phyloP scores from a whole-genome alignment of 2,113 vertebrate genomes.

The Proteles cristata region DNA sequence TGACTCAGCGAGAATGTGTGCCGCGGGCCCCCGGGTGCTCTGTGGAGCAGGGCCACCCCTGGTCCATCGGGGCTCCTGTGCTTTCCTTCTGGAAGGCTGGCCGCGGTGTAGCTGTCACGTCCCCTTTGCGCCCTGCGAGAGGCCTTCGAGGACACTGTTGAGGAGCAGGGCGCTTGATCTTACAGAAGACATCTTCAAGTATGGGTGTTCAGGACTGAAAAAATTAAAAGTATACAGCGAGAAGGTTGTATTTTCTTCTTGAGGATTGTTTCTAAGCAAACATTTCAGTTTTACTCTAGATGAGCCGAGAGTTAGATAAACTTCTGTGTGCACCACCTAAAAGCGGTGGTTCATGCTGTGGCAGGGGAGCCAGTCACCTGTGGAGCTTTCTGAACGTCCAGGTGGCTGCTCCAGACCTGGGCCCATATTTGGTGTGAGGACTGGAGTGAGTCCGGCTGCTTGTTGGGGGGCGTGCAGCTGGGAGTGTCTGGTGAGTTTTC shows the following conservation, averaged over 20 bases:
- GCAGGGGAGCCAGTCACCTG: background rate
- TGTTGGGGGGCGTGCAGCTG: no score
- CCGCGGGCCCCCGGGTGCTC: background rate
- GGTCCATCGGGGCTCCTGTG: background rate
- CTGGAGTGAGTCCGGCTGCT: background rate
- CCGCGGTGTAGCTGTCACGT: background rate
- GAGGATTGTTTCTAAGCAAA: background rate
- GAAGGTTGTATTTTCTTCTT: background rate
- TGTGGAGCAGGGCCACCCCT: background rate
- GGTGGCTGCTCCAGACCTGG: background rate
- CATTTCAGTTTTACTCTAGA: background rate
- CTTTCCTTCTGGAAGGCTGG: background rate
- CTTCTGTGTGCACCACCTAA: fast-evolving
- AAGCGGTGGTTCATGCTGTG: no score
- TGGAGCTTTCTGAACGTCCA: background rate
- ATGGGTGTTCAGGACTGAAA: background rate
- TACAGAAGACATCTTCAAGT: background rate
- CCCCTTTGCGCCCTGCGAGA: fast-evolving
- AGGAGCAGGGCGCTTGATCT: background rate
- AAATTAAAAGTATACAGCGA: background rate
- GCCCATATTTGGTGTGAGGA: background rate
- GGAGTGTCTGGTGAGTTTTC: background rate
- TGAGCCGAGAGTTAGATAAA: background rate
- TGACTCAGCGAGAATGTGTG: background rate
- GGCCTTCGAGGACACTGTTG: background rate